Base-by-base conservation (phyloP, 2,888 invertebrate species). In the Gandaritis pyraliata region DNA sequence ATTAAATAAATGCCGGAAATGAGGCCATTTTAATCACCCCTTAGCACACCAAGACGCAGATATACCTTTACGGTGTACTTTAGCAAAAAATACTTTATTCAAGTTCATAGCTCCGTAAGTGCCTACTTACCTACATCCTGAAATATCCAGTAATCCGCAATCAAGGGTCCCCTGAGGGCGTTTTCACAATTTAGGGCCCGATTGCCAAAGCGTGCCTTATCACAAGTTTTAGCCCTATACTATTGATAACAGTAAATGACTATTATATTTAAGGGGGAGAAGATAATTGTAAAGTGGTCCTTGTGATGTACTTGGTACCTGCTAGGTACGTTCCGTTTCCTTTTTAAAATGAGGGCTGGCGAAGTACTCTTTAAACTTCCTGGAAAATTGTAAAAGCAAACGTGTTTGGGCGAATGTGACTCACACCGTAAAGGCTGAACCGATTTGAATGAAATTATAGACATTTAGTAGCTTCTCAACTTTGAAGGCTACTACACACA, bases 201-300 rank as follows among this genome's bases (percentile, higher is more conserved):
- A 85, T 79, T 72, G 79, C 64, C 65, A 62, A 66, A 66, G 69
- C 87, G 87, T 87, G 87, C 78, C 79, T 82, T 85, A 86, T 86
- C 85, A 71, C 41, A 67, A 74, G 68, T 67, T 72, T 71, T 71
- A 78, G 73, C 70, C 43, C 10, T 43, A 16, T 16, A 16, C 16
- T 16, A 76, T 73, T 81, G 79, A 85, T 86, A 83, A 76, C 69
- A 69, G 65, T 64, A 76, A 83, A 76, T 76, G 74, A 71, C 70
- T 70, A 67, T 73, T 70, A 60, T 69, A 71, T 65, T 65, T 63
- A 61, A 69, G 69, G 69, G 71, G 61, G 45, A 56, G 48, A 55
- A 12, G 36, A 65, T 49, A 61, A 61, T 49, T 39, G 49, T 16
- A 41, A 13, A 49, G 47, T 16, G 29, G 46, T 36, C 23, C 13